Evolutionary conservation across 2,888 invertebrate genomes (phyloP).

Genomic region (Luffia ferchaultella): DNA sequence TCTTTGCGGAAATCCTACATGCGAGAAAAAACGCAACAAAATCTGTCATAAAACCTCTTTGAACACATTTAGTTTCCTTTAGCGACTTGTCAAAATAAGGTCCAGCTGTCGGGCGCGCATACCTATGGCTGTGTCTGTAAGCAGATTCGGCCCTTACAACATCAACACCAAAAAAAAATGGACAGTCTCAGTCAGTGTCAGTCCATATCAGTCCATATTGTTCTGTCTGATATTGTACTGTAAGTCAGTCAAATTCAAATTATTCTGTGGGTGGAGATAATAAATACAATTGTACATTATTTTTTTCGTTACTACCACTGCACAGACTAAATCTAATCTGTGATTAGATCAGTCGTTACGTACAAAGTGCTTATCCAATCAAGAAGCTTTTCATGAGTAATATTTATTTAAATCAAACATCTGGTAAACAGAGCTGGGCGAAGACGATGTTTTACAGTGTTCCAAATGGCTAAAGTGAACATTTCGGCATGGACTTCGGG

Average conservation of each 20-base stretch:
- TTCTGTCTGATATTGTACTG: too few relatives aligned
- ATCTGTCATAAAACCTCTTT: too few relatives aligned
- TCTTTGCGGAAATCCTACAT: too few relatives aligned
- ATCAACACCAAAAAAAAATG: too few relatives aligned
- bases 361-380: background rate
- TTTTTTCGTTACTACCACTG: background rate
- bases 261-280: background rate
- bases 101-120: too few relatives aligned
- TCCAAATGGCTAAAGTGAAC: slow-evolving; percentile 4
- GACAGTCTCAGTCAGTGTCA: too few relatives aligned
- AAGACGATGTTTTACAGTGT: slow-evolving; percentile 1
- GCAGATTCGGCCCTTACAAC: too few relatives aligned
- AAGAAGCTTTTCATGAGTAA: background rate
- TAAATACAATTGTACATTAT: background rate
- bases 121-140: too few relatives aligned
- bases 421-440: background rate
- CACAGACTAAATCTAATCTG: background rate
- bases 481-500: slow-evolving; percentile 86
- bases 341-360: background rate
- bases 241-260: background rate
- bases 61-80: too few relatives aligned
- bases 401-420: background rate
- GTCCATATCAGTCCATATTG: too few relatives aligned
- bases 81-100: too few relatives aligned
- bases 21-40: too few relatives aligned